Evolutionary conservation across 2,113 vertebrate genomes (phyloP).

Genomic region (Cynoglossus semilaevis): DNA sequence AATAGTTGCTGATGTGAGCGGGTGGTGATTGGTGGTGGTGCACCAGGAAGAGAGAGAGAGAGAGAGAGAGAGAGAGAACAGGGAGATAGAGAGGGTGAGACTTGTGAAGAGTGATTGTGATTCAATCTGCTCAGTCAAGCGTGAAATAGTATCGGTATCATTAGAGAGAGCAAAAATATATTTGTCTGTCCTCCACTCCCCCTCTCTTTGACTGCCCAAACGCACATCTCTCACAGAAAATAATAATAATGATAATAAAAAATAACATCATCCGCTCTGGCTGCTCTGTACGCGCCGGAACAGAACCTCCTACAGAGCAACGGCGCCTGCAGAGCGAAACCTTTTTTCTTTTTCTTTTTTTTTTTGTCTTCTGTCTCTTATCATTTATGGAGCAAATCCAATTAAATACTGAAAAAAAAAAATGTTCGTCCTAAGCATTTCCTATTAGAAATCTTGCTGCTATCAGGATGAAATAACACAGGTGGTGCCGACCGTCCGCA

Average conservation of each 20-base stretch:
- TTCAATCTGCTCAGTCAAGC: conserved; percentile 70
- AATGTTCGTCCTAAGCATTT: conserved; percentile 5
- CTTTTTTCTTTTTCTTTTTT: conserved; percentile 10
- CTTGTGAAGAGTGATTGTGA: conserved; percentile 63
- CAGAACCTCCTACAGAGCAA: conserved; percentile 36
- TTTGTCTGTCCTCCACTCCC: conserved; percentile 58
- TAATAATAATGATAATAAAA: too few relatives aligned
- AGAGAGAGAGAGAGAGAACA: conserved; percentile 37
- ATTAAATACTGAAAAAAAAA: conserved; percentile 36
- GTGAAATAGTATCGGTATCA: conserved; percentile 73
- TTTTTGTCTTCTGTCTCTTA: conserved; percentile 22
- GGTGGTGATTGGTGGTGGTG: too few relatives aligned
- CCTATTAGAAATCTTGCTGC: conserved; percentile 23
- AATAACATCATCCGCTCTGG: conserved; percentile 20
- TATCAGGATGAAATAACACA: conserved; percentile 19
- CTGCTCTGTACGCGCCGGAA: conserved; percentile 38
- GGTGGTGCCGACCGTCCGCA: neutral
- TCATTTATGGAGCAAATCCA: conserved; percentile 47
- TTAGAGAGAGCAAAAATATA: conserved; percentile 72
- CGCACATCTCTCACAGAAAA: conserved; percentile 32
- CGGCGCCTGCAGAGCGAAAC: conserved; percentile 33
- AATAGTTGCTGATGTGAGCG: conserved; percentile 30
- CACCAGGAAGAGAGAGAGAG: conserved; percentile 47
- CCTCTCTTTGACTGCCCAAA: conserved; percentile 59
- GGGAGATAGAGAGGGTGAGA: conserved; percentile 48